phyloP scores from a whole-genome alignment of 2,113 vertebrate species.

The Nibea albiflora region DNA sequence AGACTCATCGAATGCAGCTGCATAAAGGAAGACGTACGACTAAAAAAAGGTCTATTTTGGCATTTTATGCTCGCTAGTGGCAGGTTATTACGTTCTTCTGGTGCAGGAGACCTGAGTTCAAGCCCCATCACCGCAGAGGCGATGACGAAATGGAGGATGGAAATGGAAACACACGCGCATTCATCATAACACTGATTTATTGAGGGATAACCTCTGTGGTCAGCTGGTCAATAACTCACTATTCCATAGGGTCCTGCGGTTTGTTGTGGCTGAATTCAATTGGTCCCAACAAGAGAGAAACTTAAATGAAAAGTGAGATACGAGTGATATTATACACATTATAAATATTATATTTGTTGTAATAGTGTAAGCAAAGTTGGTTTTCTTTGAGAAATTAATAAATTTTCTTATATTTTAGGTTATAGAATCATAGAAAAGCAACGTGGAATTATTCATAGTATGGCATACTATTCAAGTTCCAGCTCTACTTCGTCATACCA shows the following conservation, averaged over 20 bases:
- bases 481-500: conserved; percentile 20
- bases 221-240: conserved; percentile 67
- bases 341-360: not conserved
- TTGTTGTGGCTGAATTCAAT: conserved; percentile 37
- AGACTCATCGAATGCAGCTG: not conserved
- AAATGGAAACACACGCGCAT: conserved; percentile 53
- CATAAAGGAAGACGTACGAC: conserved; percentile 9
- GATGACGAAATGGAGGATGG: conserved; percentile 31
- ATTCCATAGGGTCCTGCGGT: conserved; percentile 34
- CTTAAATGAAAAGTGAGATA: not conserved
- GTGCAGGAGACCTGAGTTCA: conserved; percentile 34
- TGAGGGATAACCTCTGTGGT: conserved; percentile 48
- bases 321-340: not conserved
- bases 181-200: conserved; percentile 70
- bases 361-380: not conserved
- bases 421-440: not conserved
- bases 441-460: conserved; percentile 19
- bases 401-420: not conserved
- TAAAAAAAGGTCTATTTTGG: conserved; percentile 28
- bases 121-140: conserved; percentile 17
- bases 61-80: conserved; percentile 42
- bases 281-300: conserved; percentile 30
- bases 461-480: conserved; percentile 24
- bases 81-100: conserved; percentile 53
- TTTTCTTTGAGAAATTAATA: not conserved